Evolutionary conservation across 2,113 vertebrate genomes (phyloP).

Genomic region (Takifugu flavidus): DNA sequence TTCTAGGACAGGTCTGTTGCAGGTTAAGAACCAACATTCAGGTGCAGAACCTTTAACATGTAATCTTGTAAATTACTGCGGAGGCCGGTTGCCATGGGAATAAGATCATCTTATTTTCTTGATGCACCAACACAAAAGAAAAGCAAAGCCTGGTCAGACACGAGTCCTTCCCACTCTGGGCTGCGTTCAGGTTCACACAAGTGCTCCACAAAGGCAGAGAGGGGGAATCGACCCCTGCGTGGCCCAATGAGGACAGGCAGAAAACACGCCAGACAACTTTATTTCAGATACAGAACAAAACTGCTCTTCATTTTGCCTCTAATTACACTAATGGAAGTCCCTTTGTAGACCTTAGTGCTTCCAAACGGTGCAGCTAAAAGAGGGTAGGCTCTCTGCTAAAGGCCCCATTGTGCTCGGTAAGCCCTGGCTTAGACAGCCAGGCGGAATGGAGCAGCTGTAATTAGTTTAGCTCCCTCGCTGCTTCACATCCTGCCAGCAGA

Average conservation of each 20-base stretch:
- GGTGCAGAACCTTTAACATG: constrained; percentile 22
- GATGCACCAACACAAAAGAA: constrained; percentile 29
- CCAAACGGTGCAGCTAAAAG: constrained; percentile 54
- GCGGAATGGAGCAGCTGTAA: constrained; percentile 62
- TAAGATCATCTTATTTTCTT: constrained; percentile 45
- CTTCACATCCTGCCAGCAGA: constrained; percentile 62
- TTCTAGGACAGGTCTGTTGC: too few relatives aligned
- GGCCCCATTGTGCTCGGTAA: constrained; percentile 70
- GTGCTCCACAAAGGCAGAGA: constrained; percentile 37
- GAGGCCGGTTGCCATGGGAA: constrained; percentile 41
- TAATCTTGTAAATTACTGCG: constrained; percentile 28
- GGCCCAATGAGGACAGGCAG: constrained; percentile 24
- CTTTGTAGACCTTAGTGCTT: constrained; percentile 57
- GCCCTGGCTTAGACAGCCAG: constrained; percentile 60
- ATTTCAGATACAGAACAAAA: constrained; percentile 56
- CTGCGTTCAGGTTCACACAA: constrained; percentile 47
- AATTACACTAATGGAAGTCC: constrained; percentile 75
- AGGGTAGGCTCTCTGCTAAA: constrained; percentile 60
- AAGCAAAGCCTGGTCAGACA: constrained; percentile 48
- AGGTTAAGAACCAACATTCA: background rate
- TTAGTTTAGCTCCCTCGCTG: constrained; percentile 70
- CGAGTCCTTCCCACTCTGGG: constrained; percentile 16
- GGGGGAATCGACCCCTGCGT: constrained; percentile 33
- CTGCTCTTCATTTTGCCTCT: constrained; percentile 70
- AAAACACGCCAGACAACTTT: constrained; percentile 49